Conservation (phyloP, 2,888 invertebrate species). For the Sarcophaga subvicina region DNA sequence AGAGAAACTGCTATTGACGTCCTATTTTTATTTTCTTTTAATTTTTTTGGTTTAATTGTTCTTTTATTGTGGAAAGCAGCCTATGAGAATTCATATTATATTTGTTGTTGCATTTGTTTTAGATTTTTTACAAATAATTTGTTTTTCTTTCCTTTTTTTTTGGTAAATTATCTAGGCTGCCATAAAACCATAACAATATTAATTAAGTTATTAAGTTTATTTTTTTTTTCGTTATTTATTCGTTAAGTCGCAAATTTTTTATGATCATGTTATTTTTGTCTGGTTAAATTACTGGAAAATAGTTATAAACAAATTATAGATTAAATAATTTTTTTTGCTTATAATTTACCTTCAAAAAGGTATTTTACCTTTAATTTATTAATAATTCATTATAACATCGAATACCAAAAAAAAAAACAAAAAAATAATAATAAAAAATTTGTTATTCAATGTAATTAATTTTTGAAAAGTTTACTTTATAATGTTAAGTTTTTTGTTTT, state of each 20-base stretch:
- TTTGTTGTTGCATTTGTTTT: background rate
- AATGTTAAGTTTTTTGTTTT: background rate
- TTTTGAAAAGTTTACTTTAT: conserved; percentile 2
- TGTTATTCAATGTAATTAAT: conserved; percentile 31
- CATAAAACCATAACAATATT: conserved; percentile 33
- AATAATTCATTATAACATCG: background rate
- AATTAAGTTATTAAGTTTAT: conserved; percentile 42
- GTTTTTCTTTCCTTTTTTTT: background rate
- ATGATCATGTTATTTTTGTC: background rate
- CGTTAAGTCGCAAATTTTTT: conserved; percentile 11
- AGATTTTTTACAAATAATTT: conserved; percentile 2
- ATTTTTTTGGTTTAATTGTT: background rate
- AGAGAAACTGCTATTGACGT: background rate
- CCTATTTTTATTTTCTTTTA: background rate
- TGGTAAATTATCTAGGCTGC: conserved; percentile 39
- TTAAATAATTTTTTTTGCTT: conserved; percentile 5
- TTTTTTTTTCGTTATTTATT: conserved; percentile 7
- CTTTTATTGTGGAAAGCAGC: background rate
- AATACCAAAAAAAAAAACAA: background rate
- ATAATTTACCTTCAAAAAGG: conserved; percentile 52
- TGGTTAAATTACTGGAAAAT: conserved; percentile 3
- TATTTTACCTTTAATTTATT: conserved; percentile 45
- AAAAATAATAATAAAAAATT: background rate
- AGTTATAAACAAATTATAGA: conserved; percentile 1
- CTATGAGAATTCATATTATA: background rate